Percentiles rank a stretch among this genome's conserved stretches.
Conservation (phyloP, 2,113 vertebrate species). For the Stegastes partitus region DNA sequence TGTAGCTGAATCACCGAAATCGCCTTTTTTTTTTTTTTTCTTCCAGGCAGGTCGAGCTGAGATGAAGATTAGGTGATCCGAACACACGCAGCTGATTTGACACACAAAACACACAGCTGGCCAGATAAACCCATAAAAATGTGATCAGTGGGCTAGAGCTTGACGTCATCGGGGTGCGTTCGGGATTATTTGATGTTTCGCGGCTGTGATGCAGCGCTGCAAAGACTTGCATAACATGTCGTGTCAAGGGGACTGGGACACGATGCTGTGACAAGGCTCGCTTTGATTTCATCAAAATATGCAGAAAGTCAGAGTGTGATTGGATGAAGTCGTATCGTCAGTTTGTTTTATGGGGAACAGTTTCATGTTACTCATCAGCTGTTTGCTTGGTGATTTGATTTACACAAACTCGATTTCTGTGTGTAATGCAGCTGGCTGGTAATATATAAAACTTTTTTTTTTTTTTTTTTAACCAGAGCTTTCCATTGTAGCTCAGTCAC, state of each 20-base stretch:
- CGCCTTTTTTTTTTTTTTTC: slow-evolving; percentile 50
- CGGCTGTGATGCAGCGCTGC: slow-evolving; percentile 44
- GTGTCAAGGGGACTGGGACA: slow-evolving; percentile 27
- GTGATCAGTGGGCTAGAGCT: slow-evolving; percentile 57
- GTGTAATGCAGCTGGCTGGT: not conserved
- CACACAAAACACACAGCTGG: slow-evolving; percentile 74
- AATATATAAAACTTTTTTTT: too few species aligned
- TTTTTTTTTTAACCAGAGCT: too few species aligned
- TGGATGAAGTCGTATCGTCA: not conserved
- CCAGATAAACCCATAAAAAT: slow-evolving; percentile 69
- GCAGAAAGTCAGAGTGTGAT: slow-evolving; percentile 5
- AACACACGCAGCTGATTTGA: slow-evolving; percentile 51
- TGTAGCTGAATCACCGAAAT: slow-evolving; percentile 42
- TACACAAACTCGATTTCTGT: not conserved
- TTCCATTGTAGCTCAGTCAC: too few species aligned
- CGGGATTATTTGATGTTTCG: slow-evolving; percentile 68
- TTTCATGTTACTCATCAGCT: not conserved
- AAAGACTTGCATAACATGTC: slow-evolving; percentile 61
- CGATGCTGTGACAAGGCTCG: slow-evolving; percentile 1
- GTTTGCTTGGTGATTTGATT: not conserved
- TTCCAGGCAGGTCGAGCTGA: slow-evolving; percentile 38
- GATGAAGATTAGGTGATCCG: slow-evolving; percentile 60
- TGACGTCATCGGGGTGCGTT: slow-evolving; percentile 56
- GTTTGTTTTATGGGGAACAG: not conserved
- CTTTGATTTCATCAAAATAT: slow-evolving; percentile 34